Base-by-base conservation (phyloP, 2,797 vertebrate species). In the Cossypha heuglini region DNA sequence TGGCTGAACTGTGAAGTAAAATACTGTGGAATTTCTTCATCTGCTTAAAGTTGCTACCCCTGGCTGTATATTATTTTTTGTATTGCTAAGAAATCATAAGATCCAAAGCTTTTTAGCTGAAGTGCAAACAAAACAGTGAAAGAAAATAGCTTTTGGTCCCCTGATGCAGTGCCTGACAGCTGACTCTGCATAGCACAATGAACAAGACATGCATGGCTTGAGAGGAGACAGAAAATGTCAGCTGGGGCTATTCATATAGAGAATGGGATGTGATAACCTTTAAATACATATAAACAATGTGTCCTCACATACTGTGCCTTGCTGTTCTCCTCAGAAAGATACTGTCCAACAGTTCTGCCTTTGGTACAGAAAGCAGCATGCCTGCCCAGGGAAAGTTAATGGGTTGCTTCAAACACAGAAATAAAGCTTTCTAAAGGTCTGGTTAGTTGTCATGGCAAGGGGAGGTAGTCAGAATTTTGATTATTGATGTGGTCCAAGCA, bases 261-360 rank as follows among this genome's bases (percentile, higher is more conserved):
- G 76, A 96, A 97, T 88, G 95, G 83, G 93, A 94, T 96, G 95
- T 97, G 96, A 97, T 96, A 97, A 97, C 90, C 96, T 97, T 97
- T 97, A 97, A 97, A 96, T 96, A 97, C 97, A 97, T 86, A 96
- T 96, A 97, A 97, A 97, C 97, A 97, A 96, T 96, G 94, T 96
- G 93, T 95, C 94, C 94, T 96, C 96, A 94, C 93, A 94, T 22
- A 94, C 95, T 94, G 94, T 69, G 92, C 96, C 93, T 74, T 73
- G 88, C 87, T 86, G 71, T 95, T 97, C 75, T 90, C 93, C 94
- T 90, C 86, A 80, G 78, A 94, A 93, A 90, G 78, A 75, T 69
- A 67, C 69, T 93, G 91, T 88, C 95, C 95, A 67, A 49, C 69
- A 75, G 46, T 46, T 92, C 89, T 94, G 69, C 74, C 40, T 89